Evolutionary conservation across 2,888 invertebrate species (phyloP).

Genomic region (Lepidochrysops patricia): DNA sequence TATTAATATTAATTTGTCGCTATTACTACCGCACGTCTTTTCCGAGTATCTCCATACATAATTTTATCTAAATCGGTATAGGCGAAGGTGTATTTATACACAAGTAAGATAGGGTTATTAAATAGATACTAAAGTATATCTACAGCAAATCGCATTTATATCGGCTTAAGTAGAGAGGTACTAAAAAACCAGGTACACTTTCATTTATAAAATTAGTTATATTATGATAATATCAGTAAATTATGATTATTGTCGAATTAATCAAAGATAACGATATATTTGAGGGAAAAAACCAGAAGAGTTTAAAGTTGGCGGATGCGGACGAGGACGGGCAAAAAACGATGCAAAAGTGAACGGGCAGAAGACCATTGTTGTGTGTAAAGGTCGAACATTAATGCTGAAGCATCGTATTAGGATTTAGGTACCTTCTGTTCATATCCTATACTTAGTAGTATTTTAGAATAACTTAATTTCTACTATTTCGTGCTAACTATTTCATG

Average conservation of each 20-base stretch:
- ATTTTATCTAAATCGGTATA: too few species aligned
- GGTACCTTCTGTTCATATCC: not conserved
- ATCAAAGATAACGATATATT: not conserved
- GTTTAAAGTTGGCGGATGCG: slow-evolving; percentile 36
- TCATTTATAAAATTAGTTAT: too few species aligned
- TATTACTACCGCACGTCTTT: too few species aligned
- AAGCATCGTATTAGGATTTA: not conserved
- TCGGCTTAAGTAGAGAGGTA: not conserved
- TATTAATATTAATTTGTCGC: too few species aligned
- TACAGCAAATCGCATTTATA: not conserved
- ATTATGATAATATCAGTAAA: too few species aligned
- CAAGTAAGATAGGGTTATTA: too few species aligned
- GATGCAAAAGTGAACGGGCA: slow-evolving; percentile 42
- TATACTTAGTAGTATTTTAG: not conserved
- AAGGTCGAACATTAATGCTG: slow-evolving; percentile 8
- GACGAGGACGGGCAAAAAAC: slow-evolving; percentile 45
- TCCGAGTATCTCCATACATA: too few species aligned
- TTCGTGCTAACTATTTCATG: too few species aligned
- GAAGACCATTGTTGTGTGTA: slow-evolving; percentile 35
- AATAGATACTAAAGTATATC: too few species aligned
- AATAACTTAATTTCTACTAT: too few species aligned
- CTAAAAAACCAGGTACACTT: not conserved
- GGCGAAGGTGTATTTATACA: too few species aligned
- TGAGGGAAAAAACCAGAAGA: not conserved
- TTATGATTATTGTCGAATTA: too few species aligned